Evolutionary conservation across 1,140 invertebrate genomes (phyloP).

Genomic region (Bemisia tabaci): DNA sequence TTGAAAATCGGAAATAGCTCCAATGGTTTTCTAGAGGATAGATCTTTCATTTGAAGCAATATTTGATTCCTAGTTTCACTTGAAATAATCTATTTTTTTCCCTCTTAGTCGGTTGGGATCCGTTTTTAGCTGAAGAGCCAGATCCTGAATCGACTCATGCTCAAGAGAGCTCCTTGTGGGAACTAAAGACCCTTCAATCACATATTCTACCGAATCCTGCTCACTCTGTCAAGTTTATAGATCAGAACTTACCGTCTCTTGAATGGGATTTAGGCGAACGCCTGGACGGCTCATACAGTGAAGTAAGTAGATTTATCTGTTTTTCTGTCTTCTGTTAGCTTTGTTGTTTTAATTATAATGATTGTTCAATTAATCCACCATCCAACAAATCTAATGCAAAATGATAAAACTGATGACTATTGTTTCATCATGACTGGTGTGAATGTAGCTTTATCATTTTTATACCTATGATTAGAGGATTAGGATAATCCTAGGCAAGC

Average conservation of each 20-base stretch:
- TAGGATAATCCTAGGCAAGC: no score
- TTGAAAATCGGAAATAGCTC: no score
- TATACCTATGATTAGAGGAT: neutral
- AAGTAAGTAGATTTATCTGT: constrained; percentile 30
- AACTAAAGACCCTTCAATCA: constrained; percentile 58
- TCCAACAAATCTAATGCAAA: neutral
- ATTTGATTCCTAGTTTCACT: no score
- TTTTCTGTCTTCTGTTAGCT: constrained; percentile 1
- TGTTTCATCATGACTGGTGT: neutral
- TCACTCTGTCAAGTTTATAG: constrained; percentile 52
- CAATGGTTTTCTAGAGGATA: no score
- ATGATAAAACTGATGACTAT: neutral
- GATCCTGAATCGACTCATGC: constrained; percentile 66
- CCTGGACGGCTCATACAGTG: constrained; percentile 42
- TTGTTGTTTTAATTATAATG: no score
- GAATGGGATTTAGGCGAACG: constrained; percentile 50
- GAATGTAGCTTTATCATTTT: neutral
- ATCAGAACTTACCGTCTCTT: constrained; percentile 43
- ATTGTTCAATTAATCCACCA: neutral
- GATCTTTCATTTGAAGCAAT: no score
- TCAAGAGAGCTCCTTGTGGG: constrained; percentile 81
- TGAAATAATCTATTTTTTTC: no score
- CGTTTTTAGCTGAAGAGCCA: constrained; percentile 63
- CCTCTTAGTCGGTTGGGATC: constrained; percentile 47
- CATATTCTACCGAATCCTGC: constrained; percentile 60